Conservation (phyloP, 2,113 vertebrate species). For the Tichodroma muraria region DNA sequence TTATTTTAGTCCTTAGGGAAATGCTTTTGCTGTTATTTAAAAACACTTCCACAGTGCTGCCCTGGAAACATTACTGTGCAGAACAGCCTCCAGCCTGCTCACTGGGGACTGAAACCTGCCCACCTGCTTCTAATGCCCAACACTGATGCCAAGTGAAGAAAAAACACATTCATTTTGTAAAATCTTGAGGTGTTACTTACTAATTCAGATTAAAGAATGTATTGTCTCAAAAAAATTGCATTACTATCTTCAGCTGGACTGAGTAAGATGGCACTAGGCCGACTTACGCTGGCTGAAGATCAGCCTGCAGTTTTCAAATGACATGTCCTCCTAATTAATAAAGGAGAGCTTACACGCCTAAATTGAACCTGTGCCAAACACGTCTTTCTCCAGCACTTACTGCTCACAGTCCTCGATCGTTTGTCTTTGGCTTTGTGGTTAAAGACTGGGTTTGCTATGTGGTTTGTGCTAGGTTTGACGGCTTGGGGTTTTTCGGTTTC, state of each 20-base stretch:
- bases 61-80: not conserved
- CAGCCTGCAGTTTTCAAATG: not conserved
- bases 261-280: not conserved
- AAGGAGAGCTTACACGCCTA: not conserved
- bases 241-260: not conserved
- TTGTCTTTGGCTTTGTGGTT: conserved; percentile 12
- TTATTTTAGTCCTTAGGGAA: not conserved
- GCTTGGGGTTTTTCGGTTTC: not conserved
- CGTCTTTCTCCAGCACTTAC: not conserved
- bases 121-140: not conserved
- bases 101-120: not conserved
- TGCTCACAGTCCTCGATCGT: not conserved
- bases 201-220: not conserved
- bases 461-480: not conserved
- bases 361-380: not conserved
- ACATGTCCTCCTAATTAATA: not conserved
- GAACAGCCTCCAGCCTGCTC: not conserved
- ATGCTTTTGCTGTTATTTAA: not conserved
- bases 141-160: not conserved
- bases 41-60: not conserved
- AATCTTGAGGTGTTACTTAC: not conserved
- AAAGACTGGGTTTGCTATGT: not conserved
- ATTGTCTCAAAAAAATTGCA: not conserved
- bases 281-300: not conserved
- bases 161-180: not conserved